Base-by-base conservation (phyloP, 2,888 invertebrate genomes). In the Crepidodera aurea region DNA sequence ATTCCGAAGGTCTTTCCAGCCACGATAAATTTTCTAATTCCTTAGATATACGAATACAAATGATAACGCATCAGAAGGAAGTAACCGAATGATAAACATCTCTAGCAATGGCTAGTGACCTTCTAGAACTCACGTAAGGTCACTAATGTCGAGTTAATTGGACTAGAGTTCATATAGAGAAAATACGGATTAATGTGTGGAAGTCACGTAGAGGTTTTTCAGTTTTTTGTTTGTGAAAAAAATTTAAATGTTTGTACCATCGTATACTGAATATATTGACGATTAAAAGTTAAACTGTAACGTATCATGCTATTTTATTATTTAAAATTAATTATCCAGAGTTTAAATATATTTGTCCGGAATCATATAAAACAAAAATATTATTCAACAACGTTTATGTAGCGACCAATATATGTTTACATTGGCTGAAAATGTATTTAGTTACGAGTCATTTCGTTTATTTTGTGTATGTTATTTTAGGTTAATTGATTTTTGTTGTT, bases 71-170 rank as follows among this genome's bases (percentile, higher is more conserved):
- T 37, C 55, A 29, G 42, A 32, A 27, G 59, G 51, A 59, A 59
- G 40, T 59, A 32, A 42, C 18, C 19, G 6, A 10, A n/a, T 22
- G 59, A 59, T 59, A 42, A 34, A 13, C 25, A 59, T 59, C 59
- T 59, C 19, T 16, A 12, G 7, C 40, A 15, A 18, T 42, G 51
- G 34, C 32, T 51, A 25, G 7, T 34, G 59, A 51, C 59, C 59
- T 59, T 59, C 42, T 7, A 29, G 15, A 51, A 12, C 59, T 29
- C 59, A 59, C 59, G 59, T 59, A 59, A 59, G 59, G 59, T 59
- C 51, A 51, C 40, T 46, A 46, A 56, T 46, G 44, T 10, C 56
- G 29, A 16, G 18, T 56, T 46, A 34, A 56, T 46, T 46, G 56
- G 19, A 32, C 56, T 13, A 12, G 32, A 46, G 13, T 37, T 13